These are phyloP conservation scores for Leistus spinibarbis DNA, from an alignment of 2,888 invertebrate species.

Conservation along the genomic window DNA sequence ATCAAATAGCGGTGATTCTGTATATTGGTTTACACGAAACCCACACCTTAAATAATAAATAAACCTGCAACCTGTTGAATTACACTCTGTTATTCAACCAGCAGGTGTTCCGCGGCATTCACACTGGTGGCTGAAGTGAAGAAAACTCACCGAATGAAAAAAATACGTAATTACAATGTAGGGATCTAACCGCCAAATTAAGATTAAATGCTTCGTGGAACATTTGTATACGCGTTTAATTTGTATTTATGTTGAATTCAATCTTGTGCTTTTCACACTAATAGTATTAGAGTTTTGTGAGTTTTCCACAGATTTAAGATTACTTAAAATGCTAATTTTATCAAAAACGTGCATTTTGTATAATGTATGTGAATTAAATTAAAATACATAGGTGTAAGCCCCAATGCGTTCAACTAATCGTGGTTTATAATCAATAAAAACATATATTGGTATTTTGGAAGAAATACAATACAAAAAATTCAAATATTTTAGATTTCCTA, in stretches of 20 bases:
- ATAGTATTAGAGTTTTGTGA: conserved; percentile 10
- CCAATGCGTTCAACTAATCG: no score
- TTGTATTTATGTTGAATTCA: conserved; percentile 47
- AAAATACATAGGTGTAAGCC: no score
- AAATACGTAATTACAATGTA: conserved; percentile 32
- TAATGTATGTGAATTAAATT: no score
- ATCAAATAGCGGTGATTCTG: not conserved
- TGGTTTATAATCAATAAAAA: no score
- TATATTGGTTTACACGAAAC: not conserved
- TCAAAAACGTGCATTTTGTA: no score
- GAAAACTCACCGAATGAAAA: conserved; percentile 35
- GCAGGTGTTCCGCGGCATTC: conserved; percentile 41
- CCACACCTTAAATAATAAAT: conserved; percentile 50
- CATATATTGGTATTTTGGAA: no score
- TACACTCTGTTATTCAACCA: conserved; percentile 28
- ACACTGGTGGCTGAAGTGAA: conserved; percentile 17
- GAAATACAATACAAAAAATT: no score
- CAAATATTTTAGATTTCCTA: no score
- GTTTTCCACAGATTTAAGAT: not conserved
- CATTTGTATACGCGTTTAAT: conserved; percentile 50
- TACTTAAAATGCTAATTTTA: no score
- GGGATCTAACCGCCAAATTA: conserved; percentile 49
- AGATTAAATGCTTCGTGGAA: conserved; percentile 48
- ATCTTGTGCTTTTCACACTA: conserved; percentile 31
- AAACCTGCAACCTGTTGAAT: conserved; percentile 53